Evolutionary conservation across 2,113 vertebrate species (phyloP).

Genomic region (Paradoxurus hermaphroditus): DNA sequence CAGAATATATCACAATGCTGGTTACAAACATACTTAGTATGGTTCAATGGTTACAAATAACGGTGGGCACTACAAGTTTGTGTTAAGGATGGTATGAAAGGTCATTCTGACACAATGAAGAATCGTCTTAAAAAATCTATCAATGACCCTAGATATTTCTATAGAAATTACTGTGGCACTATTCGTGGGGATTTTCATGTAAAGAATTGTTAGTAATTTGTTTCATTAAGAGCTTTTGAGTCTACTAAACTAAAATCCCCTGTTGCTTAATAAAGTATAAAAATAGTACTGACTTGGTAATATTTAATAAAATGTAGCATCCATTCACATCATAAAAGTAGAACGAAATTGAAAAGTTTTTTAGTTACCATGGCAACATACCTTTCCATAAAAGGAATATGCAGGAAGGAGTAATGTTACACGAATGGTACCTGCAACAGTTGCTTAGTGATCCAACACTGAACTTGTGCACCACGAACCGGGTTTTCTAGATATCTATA

Average conservation of each 20-base stretch:
- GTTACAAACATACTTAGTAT: conserved; percentile 90
- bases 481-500: conserved; percentile 86
- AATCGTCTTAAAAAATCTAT: conserved; percentile 71
- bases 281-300: conserved; percentile 89
- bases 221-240: conserved; percentile 80
- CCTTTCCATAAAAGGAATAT: conserved; percentile 81
- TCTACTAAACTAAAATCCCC: conserved; percentile 86
- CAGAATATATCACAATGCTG: conserved; percentile 91
- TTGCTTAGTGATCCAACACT: conserved; percentile 85
- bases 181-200: conserved; percentile 77
- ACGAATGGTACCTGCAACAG: conserved; percentile 84
- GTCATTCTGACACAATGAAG: conserved; percentile 78
- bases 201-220: conserved; percentile 64
- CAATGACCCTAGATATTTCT: conserved; percentile 76
- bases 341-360: conserved; percentile 82
- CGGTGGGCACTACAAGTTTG: conserved; percentile 79
- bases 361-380: conserved; percentile 85
- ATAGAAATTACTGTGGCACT: conserved; percentile 84
- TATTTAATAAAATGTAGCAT: conserved; percentile 86
- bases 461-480: conserved; percentile 87
- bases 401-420: conserved; percentile 78
- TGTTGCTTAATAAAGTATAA: conserved; percentile 86
- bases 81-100: conserved; percentile 73
- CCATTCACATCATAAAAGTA: conserved; percentile 85
- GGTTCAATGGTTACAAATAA: conserved; percentile 87